Evolutionary conservation across 2,888 invertebrate genomes (phyloP).

Genomic region (Blera fallax): DNA sequence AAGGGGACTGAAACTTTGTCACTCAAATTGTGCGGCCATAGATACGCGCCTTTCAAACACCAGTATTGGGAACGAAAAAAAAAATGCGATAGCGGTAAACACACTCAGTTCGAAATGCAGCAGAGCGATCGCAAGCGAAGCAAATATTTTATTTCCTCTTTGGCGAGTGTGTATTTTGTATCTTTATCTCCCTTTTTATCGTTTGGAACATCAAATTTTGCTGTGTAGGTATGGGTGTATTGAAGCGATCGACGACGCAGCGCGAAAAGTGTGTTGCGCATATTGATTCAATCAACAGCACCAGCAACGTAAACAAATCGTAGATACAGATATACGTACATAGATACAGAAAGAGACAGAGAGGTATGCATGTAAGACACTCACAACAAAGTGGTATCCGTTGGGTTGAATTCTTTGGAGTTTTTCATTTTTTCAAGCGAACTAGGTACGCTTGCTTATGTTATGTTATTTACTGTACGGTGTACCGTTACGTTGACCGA

Average conservation of each 20-base stretch:
- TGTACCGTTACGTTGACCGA: slow-evolving; percentile 76
- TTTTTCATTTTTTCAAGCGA: neutral
- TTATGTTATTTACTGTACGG: neutral
- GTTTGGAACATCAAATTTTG: neutral
- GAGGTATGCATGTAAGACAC: no score
- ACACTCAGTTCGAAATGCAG: slow-evolving; percentile 1
- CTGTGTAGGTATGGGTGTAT: neutral
- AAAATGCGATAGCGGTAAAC: neutral
- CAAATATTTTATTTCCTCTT: slow-evolving; percentile 25
- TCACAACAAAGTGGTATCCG: neutral
- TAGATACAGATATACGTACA: neutral
- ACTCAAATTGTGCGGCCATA: slow-evolving; percentile 14
- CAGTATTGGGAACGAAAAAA: slow-evolving; percentile 7
- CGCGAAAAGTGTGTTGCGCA: slow-evolving; percentile 50
- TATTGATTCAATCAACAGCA: slow-evolving; percentile 42
- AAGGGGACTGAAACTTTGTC: slow-evolving; percentile 19
- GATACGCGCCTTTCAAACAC: neutral
- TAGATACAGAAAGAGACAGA: neutral
- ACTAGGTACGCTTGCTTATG: neutral
- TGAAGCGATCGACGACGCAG: slow-evolving; percentile 23
- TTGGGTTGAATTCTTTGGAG: slow-evolving; percentile 24
- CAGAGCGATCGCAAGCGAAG: neutral
- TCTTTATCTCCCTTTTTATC: neutral
- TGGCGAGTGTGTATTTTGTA: neutral
- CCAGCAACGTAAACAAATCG: slow-evolving; percentile 18